Evolutionary conservation across 2,797 vertebrate species (phyloP).

Genomic region (Myiotriccus ornatus): DNA sequence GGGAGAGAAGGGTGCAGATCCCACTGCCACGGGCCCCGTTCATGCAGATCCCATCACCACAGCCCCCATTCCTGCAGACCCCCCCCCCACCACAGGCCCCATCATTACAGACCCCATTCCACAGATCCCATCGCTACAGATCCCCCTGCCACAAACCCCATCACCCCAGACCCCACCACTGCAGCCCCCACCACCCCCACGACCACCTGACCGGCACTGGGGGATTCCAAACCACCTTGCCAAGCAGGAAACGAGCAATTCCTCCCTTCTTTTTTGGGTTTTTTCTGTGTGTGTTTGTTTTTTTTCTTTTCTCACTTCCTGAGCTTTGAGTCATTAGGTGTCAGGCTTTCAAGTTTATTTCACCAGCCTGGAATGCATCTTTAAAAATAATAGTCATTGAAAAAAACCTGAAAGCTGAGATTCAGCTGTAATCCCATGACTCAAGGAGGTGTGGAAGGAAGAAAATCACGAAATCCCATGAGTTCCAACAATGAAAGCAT

Average conservation of each 20-base stretch:
- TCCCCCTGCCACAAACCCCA: no score
- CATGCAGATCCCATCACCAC: accelerated
- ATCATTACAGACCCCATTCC: accelerated
- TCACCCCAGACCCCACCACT: no score
- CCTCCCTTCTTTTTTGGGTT: neutral
- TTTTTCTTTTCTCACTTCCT: neutral
- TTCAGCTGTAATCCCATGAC: slow-evolving; percentile 52
- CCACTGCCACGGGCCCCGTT: neutral
- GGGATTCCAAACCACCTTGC: neutral
- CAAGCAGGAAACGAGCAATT: neutral
- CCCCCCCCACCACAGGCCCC: accelerated
- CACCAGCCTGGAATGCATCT: slow-evolving; percentile 56
- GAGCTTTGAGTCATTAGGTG: slow-evolving; percentile 56
- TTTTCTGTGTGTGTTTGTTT: no score
- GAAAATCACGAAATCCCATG: slow-evolving; percentile 45
- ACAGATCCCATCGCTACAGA: accelerated
- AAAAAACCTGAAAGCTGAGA: neutral
- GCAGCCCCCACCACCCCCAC: neutral
- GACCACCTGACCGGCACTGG: accelerated
- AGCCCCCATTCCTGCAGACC: accelerated
- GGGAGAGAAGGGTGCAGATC: neutral
- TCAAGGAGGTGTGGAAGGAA: slow-evolving; percentile 58
- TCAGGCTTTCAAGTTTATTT: slow-evolving; percentile 45
- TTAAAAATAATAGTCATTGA: slow-evolving; percentile 50
- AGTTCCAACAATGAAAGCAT: slow-evolving; percentile 32